Conservation (phyloP, 35 echinoderm and acorn worm species). For the Ophioderma brevispina region DNA sequence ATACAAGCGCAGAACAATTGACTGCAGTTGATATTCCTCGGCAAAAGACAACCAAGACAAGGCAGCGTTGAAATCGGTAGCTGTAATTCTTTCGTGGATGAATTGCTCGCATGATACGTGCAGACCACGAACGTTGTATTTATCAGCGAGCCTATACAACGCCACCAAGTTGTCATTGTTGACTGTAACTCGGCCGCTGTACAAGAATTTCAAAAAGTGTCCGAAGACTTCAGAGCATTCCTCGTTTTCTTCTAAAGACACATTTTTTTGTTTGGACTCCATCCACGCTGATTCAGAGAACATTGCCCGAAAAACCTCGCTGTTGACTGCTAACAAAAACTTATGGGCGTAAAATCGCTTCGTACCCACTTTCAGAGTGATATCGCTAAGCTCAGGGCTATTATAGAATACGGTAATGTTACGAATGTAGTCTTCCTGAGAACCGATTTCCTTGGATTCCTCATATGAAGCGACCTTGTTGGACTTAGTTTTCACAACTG, state of each 20-base stretch:
- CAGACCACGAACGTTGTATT: background rate
- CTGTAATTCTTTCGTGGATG: background rate
- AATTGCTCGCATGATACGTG: background rate
- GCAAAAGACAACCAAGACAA: background rate
- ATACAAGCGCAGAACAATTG: background rate
- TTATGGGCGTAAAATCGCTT: conserved; percentile 37
- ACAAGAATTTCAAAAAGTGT: conserved; percentile 37
- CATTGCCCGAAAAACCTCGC: conserved; percentile 46
- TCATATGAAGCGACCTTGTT: background rate
- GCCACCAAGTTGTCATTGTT: conserved; percentile 24
- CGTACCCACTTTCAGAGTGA: conserved; percentile 16
- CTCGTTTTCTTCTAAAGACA: background rate
- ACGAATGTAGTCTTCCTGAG: background rate
- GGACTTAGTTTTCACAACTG: background rate
- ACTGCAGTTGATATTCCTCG: background rate
- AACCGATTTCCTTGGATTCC: background rate
- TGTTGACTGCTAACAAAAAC: conserved; percentile 5
- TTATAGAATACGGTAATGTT: conserved; percentile 20
- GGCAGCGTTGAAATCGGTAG: background rate
- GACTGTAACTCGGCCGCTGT: conserved; percentile 12
- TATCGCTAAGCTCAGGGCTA: conserved; percentile 32
- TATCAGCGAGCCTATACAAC: background rate
- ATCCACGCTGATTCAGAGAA: conserved; percentile 18
- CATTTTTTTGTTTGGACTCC: conserved; percentile 26
- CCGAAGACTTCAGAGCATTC: conserved; percentile 1